These are phyloP conservation scores for Acanthosepion lycidas DNA, from an alignment of 2,888 invertebrate genomes.

Conservation along the genomic window DNA sequence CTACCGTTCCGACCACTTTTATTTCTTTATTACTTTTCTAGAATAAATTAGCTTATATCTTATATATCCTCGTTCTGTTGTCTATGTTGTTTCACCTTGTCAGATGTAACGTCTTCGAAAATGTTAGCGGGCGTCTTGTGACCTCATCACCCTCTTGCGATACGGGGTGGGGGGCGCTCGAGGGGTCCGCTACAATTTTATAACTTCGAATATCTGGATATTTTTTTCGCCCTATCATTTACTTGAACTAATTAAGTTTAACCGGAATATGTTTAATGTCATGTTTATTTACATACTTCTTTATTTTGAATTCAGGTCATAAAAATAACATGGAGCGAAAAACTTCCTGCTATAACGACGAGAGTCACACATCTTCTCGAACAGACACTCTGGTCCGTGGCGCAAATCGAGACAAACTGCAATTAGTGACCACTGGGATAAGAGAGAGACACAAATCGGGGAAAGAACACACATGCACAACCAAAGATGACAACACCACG, in stretches of 20 bases:
- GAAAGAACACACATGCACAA: neutral
- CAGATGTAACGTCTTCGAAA: too few relatives aligned
- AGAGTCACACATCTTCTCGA: neutral
- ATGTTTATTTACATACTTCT: neutral
- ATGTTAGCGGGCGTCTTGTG: too few relatives aligned
- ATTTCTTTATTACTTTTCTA: too few relatives aligned
- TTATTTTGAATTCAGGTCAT: neutral
- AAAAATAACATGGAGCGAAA: neutral
- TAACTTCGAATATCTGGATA: too few relatives aligned
- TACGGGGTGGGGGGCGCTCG: too few relatives aligned
- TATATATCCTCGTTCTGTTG: too few relatives aligned
- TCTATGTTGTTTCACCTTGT: too few relatives aligned
- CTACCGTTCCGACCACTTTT: too few relatives aligned
- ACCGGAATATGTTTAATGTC: neutral
- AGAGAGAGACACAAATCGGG: neutral
- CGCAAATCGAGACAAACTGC: neutral
- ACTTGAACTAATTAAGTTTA: neutral
- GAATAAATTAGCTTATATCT: too few relatives aligned
- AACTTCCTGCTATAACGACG: neutral
- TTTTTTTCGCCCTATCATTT: neutral
- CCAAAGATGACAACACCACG: neutral
- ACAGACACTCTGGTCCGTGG: neutral
- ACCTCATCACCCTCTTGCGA: too few relatives aligned
- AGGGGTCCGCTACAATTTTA: too few relatives aligned
- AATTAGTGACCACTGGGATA: neutral